phyloP scores from a whole-genome alignment of 2,888 invertebrate species.

The Pollenia labialis region DNA sequence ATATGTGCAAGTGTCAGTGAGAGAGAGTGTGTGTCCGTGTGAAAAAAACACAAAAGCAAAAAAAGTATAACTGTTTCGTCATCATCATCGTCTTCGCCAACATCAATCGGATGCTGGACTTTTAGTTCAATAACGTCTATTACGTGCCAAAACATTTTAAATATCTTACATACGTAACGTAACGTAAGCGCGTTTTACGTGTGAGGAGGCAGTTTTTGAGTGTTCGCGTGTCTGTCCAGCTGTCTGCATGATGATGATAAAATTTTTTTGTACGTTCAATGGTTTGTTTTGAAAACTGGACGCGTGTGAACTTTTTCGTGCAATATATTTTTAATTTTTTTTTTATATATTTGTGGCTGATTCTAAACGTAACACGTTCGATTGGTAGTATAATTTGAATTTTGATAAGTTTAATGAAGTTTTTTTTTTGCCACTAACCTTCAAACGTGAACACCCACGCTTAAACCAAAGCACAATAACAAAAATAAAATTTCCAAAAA shows the following conservation, averaged over 20 bases:
- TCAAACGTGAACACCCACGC: constrained; percentile 63
- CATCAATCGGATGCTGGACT: constrained; percentile 73
- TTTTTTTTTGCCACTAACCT: constrained; percentile 61
- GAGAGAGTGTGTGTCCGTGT: constrained; percentile 62
- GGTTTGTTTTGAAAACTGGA: constrained; percentile 65
- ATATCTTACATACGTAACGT: constrained; percentile 54
- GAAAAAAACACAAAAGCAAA: constrained; percentile 46
- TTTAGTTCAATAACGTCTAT: constrained; percentile 71
- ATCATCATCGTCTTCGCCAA: constrained; percentile 50
- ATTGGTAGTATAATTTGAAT: constrained; percentile 70
- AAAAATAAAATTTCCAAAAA: constrained; percentile 2
- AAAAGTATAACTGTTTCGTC: constrained; percentile 73
- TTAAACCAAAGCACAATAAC: constrained; percentile 35
- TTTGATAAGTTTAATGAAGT: constrained; percentile 68
- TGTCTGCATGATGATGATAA: constrained; percentile 50
- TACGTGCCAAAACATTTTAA: constrained; percentile 70
- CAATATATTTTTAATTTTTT: constrained; percentile 48
- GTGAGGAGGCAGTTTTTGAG: constrained; percentile 57
- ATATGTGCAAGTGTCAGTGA: constrained; percentile 54
- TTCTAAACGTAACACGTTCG: constrained; percentile 70
- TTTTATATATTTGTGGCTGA: constrained; percentile 48
- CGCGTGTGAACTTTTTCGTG: constrained; percentile 71
- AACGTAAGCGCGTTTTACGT: constrained; percentile 67
- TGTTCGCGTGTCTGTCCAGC: constrained; percentile 43
- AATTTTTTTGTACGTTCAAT: constrained; percentile 9